Evolutionary conservation across 2,888 invertebrate species (phyloP).

Genomic region (Tetragonula carbonaria): DNA sequence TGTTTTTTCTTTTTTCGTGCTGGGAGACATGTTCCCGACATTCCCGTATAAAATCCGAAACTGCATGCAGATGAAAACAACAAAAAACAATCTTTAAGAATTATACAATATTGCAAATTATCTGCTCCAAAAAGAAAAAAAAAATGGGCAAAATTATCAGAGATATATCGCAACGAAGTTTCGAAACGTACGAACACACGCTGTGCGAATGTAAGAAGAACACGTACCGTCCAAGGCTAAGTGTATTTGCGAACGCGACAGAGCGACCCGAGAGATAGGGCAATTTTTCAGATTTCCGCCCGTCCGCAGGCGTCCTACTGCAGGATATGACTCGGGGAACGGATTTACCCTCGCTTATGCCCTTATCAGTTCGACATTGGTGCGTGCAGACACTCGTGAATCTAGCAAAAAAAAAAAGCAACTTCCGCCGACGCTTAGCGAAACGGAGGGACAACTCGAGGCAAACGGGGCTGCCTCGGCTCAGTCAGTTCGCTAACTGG

Average conservation of each 20-base stretch:
- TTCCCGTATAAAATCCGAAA: neutral
- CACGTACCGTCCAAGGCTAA: neutral
- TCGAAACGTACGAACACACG: no score
- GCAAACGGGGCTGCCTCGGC: slow-evolving; percentile 54
- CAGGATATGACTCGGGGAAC: slow-evolving; percentile 81
- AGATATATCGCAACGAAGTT: no score
- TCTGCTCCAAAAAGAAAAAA: neutral
- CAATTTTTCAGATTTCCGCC: slow-evolving; percentile 60
- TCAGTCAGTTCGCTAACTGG: slow-evolving; percentile 74
- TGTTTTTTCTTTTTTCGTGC: neutral
- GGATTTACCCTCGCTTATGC: slow-evolving; percentile 76
- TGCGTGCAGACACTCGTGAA: slow-evolving; percentile 67
- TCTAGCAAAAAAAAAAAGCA: slow-evolving; percentile 76
- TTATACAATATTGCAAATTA: neutral
- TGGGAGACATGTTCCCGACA: no score
- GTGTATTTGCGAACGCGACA: neutral
- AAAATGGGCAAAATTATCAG: no score
- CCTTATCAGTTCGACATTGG: slow-evolving; percentile 75
- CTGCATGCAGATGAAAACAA: neutral
- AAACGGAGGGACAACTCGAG: slow-evolving; percentile 72
- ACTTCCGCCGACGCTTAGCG: slow-evolving; percentile 77
- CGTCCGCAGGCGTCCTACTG: slow-evolving; percentile 65
- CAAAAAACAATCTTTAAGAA: neutral
- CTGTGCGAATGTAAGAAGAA: neutral
- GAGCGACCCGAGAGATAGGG: slow-evolving; percentile 19